Evolutionary conservation across 1,140 invertebrate species (phyloP).

Genomic region (Matsumurasca onukii): DNA sequence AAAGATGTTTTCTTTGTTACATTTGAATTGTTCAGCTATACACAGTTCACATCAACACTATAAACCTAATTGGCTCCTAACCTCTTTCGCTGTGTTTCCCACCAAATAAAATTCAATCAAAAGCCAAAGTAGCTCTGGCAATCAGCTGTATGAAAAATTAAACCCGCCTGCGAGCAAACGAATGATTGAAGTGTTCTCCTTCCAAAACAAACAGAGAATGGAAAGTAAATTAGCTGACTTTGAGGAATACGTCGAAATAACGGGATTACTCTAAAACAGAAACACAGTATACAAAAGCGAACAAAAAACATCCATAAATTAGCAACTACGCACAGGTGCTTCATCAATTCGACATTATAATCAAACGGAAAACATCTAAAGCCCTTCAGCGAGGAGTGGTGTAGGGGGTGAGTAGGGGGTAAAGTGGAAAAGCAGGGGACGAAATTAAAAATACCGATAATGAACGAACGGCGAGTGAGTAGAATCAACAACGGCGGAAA

Average conservation of each 20-base stretch:
- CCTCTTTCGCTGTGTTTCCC: no score
- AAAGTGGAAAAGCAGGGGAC: no score
- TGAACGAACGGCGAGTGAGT: conserved; percentile 5
- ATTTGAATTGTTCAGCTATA: no score
- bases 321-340: conserved; percentile 3
- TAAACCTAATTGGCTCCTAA: no score
- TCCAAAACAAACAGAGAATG: conserved; percentile 3
- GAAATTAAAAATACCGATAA: conserved; percentile 26
- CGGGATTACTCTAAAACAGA: conserved; percentile 15
- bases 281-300: no score
- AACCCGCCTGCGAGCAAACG: no score
- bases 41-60: no score
- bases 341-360: conserved; percentile 4
- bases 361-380: conserved; percentile 18
- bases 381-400: neutral
- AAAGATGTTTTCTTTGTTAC: no score
- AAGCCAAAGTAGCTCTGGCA: no score
- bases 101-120: no score
- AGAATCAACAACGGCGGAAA: conserved; percentile 22
- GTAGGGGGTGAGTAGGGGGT: neutral
- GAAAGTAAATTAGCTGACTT: conserved; percentile 22
- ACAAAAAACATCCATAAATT: conserved; percentile 26
- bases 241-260: conserved; percentile 19
- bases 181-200: neutral
- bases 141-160: no score